Evolutionary conservation across 2,797 vertebrate genomes (phyloP).

Genomic region (Pipistrellus pygmaeus): DNA sequence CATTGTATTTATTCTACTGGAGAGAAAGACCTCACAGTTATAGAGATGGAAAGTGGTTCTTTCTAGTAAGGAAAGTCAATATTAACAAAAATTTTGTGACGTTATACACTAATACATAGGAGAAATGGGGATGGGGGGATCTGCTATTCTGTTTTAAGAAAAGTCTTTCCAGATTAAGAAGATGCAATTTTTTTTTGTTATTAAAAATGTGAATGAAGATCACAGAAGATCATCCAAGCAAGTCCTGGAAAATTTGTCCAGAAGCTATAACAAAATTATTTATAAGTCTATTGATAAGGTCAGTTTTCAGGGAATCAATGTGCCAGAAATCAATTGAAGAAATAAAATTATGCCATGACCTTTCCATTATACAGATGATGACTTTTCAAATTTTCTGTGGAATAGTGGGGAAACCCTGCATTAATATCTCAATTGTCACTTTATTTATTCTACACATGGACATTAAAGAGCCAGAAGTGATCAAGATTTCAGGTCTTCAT

Average conservation of each 20-base stretch:
- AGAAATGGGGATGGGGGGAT: background rate
- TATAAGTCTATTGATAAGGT: constrained; percentile 48
- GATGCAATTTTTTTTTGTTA: background rate
- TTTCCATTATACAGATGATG: background rate
- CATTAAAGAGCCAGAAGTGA: background rate
- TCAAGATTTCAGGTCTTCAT: background rate
- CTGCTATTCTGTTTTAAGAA: background rate
- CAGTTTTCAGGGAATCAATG: constrained; percentile 38
- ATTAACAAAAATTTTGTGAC: background rate
- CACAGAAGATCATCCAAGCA: background rate
- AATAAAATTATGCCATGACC: background rate
- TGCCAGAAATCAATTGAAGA: constrained; percentile 67
- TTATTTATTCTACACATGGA: background rate
- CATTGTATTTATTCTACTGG: background rate
- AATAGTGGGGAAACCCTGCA: background rate
- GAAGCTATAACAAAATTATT: constrained; percentile 58
- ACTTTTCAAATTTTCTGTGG: background rate
- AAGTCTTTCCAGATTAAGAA: background rate
- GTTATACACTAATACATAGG: background rate
- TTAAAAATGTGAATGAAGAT: constrained; percentile 47
- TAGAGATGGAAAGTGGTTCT: background rate
- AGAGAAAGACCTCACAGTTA: constrained; percentile 23
- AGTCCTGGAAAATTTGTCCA: constrained; percentile 44
- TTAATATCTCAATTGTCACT: background rate
- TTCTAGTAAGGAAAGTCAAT: constrained; percentile 15